Evolutionary conservation across 2,113 vertebrate species (phyloP).

Genomic region (Dromaius novaehollandiae): DNA sequence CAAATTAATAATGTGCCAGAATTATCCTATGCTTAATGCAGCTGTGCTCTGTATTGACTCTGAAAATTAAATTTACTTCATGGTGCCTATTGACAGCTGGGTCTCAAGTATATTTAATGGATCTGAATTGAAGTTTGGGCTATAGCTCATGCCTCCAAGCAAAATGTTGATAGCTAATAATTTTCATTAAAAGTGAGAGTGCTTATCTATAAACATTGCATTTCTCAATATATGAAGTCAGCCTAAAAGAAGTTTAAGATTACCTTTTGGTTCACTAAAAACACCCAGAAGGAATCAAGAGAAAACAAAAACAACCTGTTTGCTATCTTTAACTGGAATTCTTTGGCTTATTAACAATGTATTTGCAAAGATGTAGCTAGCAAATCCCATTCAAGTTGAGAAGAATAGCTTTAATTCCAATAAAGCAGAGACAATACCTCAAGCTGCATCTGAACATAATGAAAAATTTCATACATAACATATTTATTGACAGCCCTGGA

Average conservation of each 20-base stretch:
- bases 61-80: conserved; percentile 85
- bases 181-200: conserved; percentile 78
- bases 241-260: conserved; percentile 1
- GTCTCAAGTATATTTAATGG: conserved; percentile 83
- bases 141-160: conserved; percentile 74
- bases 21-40: conserved; percentile 84
- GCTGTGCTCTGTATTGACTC: conserved; percentile 84
- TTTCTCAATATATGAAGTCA: conserved; percentile 47
- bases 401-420: conserved; percentile 32
- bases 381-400: not conserved
- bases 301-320: conserved; percentile 14
- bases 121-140: conserved; percentile 72
- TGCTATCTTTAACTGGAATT: conserved; percentile 36
- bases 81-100: conserved; percentile 81
- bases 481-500: conserved; percentile 31
- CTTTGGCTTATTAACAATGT: conserved; percentile 18
- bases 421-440: conserved; percentile 1
- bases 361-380: conserved; percentile 31
- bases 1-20: conserved; percentile 84
- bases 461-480: conserved; percentile 74
- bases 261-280: conserved; percentile 12
- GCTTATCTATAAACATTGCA: conserved; percentile 42
- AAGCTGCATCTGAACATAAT: conserved; percentile 66
- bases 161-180: conserved; percentile 80
- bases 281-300: not conserved